Evolutionary conservation across 2,113 vertebrate species (phyloP), one percentile per base, ranked within the genome.

Genomic region (Vanacampus margaritifer): DNA sequence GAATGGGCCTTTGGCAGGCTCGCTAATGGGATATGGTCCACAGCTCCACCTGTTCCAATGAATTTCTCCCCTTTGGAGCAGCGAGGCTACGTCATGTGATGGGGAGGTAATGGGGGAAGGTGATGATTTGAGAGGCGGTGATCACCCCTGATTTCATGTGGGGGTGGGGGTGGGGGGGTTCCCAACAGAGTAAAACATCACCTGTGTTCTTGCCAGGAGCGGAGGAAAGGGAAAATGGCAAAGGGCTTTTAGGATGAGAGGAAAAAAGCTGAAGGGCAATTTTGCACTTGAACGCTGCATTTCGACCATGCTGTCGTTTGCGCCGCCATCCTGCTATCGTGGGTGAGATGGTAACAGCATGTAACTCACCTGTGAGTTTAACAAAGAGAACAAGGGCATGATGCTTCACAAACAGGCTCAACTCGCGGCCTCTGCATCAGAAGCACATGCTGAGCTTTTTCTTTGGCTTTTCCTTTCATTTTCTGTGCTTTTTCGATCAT

Each of bases 1-100:
- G 83, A 83, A 81, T 72, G 51, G 60, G 84, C 79, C 83, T 79
- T 89, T 89, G 86, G 86, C 87, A 88, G 82, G 45, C 74, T 69
- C 60, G 69, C 84, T 89, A 89, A 89, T 90, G 89, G 85, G 87
- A 85, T 83, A 88, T 86, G 88, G 82, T 88, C 81, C 82, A 85
- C 77, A 76, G 80, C 81, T 80, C 86, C 81, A 88, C 87, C 87
- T 86, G 84, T 89, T 89, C 87, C 84, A 72, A 79, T 84, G 84
- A 77, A 83, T 87, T 84, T 89, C 79, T 80, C 84, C 85, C 82
- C 74, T 68, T 43, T 76, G 79, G 82, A 85, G 81, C 76, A 71
- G 80, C 74, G 36, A 56, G 73, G 64, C 72, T 69, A 70, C 58
- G 14, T 79, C 84, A 84, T 64, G 73, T 82, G 79, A 77, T 45